A percentile compares a stretch with the other conserved stretches of the same genome.
These are phyloP conservation scores for Scomber colias DNA, from an alignment of 2,113 vertebrate genomes.

Conservation along the genomic window DNA sequence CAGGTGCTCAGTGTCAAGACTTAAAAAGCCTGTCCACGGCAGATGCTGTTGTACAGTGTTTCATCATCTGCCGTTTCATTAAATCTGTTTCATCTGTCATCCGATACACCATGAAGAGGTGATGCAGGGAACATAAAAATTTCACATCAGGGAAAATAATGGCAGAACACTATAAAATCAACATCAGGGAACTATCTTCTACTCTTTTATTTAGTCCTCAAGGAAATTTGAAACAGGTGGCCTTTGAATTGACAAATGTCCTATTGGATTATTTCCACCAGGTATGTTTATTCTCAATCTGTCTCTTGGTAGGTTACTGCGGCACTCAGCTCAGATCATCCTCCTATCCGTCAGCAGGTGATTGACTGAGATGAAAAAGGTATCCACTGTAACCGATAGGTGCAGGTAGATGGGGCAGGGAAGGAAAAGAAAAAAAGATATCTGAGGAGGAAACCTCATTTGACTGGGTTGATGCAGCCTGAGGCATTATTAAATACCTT, in stretches of 20 bases:
- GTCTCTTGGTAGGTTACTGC: slow-evolving; percentile 6
- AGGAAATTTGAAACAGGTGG: slow-evolving; percentile 13
- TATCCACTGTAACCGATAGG: slow-evolving; percentile 36
- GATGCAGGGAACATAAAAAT: slow-evolving; percentile 23
- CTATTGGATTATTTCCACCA: slow-evolving; percentile 1
- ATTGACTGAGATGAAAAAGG: slow-evolving; percentile 57
- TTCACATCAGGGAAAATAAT: slow-evolving; percentile 17
- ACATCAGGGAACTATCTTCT: not conserved
- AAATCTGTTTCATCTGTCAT: slow-evolving; percentile 44
- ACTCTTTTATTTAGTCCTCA: not conserved
- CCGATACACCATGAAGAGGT: not conserved
- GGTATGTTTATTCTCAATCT: not conserved
- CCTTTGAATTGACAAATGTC: slow-evolving; percentile 8
- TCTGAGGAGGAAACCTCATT: slow-evolving; percentile 46
- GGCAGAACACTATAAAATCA: not conserved
- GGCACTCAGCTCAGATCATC: slow-evolving; percentile 9
- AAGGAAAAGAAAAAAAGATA: slow-evolving; percentile 23
- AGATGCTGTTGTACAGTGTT: slow-evolving; percentile 38
- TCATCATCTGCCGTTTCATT: slow-evolving; percentile 54
- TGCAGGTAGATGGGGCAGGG: not conserved
- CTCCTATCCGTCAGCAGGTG: slow-evolving; percentile 42
- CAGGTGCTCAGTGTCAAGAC: slow-evolving; percentile 23
- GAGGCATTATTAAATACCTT: slow-evolving; percentile 41
- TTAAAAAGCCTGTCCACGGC: slow-evolving; percentile 36
- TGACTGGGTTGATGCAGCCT: slow-evolving; percentile 33